Evolutionary conservation across 2,113 vertebrate genomes (phyloP).

Genomic region (Parus major): DNA sequence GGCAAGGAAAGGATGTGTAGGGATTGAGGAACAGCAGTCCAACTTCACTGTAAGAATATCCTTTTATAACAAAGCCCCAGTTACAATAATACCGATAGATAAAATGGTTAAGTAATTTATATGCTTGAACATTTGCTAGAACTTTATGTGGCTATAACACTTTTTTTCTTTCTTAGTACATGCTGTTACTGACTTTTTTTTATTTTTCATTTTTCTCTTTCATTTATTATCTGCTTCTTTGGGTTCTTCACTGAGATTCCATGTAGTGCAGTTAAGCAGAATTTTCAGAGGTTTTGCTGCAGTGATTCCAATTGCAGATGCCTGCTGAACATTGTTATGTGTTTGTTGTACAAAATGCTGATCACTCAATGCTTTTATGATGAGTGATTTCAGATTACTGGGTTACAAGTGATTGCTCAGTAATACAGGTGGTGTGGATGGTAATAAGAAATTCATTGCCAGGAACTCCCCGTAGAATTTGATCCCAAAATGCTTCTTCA

Average conservation of each 20-base stretch:
- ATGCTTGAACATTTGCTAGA: neutral
- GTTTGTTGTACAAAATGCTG: neutral
- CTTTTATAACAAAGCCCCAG: neutral
- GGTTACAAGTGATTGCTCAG: neutral
- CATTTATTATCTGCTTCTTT: neutral
- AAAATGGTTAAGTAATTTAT: neutral
- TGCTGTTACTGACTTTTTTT: neutral
- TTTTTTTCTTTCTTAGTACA: neutral
- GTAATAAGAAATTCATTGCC: neutral
- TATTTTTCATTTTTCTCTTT: neutral
- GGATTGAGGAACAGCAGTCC: neutral
- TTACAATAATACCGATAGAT: neutral
- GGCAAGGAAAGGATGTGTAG: neutral
- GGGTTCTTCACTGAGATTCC: neutral
- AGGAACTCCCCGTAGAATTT: fast-evolving
- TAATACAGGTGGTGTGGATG: neutral
- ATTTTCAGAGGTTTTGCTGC: neutral
- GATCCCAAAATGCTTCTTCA: neutral
- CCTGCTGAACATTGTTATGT: neutral
- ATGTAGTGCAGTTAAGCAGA: neutral
- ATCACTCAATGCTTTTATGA: neutral
- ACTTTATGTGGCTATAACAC: neutral
- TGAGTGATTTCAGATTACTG: neutral
- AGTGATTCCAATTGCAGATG: neutral
- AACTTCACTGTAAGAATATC: neutral